Conservation (phyloP, 1,140 invertebrate genomes). For the Drosophila triauraria region DNA sequence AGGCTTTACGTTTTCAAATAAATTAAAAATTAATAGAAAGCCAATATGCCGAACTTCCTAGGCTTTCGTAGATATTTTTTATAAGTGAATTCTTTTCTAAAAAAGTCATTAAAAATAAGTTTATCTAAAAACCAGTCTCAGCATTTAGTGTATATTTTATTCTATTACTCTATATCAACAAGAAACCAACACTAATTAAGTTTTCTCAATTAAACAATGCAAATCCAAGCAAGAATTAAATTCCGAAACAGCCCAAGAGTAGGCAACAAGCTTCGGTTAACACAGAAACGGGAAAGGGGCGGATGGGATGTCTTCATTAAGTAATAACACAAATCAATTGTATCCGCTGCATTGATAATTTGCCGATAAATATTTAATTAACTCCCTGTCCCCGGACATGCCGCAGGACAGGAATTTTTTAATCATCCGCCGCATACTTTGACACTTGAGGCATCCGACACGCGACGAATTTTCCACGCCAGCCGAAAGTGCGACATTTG, state of each 20-base stretch:
- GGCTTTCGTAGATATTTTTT: too few species aligned
- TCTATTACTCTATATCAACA: background rate
- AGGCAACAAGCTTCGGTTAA: conserved; percentile 31
- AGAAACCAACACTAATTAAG: background rate
- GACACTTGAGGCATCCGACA: conserved; percentile 61
- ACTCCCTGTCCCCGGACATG: conserved; percentile 36
- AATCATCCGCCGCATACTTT: conserved; percentile 76
- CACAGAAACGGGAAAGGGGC: too few species aligned
- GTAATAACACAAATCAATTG: conserved; percentile 58
- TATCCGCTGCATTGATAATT: conserved; percentile 50
- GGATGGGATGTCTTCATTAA: conserved; percentile 38
- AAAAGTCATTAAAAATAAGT: too few species aligned
- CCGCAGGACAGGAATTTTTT: conserved; percentile 63
- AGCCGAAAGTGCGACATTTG: conserved; percentile 74
- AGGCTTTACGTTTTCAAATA: too few species aligned
- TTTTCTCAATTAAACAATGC: background rate
- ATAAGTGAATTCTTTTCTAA: too few species aligned
- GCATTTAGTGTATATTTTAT: background rate
- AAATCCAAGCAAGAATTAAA: background rate
- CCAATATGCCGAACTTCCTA: too few species aligned
- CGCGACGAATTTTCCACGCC: conserved; percentile 68
- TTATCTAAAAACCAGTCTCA: too few species aligned
- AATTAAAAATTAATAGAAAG: too few species aligned
- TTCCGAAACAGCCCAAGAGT: conserved; percentile 18
- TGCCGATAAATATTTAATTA: conserved; percentile 53